A percentile compares a stretch with the other conserved stretches of the same genome.
Conservation (phyloP, 2,113 vertebrate species). For the Anoura caudifer region DNA sequence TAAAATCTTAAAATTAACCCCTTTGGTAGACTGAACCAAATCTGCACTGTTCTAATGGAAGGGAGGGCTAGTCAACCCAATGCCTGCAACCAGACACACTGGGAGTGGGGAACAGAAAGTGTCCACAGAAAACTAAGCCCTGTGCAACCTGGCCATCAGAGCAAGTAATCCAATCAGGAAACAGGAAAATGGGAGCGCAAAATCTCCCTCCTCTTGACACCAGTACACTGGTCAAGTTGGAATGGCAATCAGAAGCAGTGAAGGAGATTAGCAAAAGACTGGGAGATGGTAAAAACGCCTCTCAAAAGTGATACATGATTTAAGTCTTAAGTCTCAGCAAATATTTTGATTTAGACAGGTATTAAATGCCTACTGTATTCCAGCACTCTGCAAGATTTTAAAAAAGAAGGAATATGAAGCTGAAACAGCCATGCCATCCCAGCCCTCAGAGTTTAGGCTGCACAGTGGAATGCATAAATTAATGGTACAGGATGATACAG, state of each 20-base stretch:
- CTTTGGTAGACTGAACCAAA: constrained; percentile 7
- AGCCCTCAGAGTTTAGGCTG: neutral
- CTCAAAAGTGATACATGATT: neutral
- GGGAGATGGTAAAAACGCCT: neutral
- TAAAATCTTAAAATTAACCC: constrained; percentile 52
- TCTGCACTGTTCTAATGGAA: neutral
- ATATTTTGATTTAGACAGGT: neutral
- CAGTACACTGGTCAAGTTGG: neutral
- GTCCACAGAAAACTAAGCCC: constrained; percentile 21
- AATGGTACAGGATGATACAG: too few relatives aligned
- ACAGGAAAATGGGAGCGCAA: neutral
- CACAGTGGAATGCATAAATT: neutral
- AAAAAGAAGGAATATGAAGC: neutral
- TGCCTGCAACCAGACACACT: neutral
- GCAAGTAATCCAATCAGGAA: constrained; percentile 14
- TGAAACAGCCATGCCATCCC: neutral
- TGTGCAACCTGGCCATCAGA: constrained; percentile 20
- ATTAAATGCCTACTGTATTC: constrained; percentile 1
- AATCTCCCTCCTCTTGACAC: neutral
- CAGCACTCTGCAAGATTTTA: neutral
- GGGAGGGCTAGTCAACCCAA: neutral
- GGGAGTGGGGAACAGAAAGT: neutral
- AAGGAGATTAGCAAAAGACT: neutral
- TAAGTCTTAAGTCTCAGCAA: neutral
- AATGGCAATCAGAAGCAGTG: neutral